Percentiles rank a stretch among this genome's conserved stretches.
Conservation (phyloP, 2,113 vertebrate species). For the Fulmarus glacialis region DNA sequence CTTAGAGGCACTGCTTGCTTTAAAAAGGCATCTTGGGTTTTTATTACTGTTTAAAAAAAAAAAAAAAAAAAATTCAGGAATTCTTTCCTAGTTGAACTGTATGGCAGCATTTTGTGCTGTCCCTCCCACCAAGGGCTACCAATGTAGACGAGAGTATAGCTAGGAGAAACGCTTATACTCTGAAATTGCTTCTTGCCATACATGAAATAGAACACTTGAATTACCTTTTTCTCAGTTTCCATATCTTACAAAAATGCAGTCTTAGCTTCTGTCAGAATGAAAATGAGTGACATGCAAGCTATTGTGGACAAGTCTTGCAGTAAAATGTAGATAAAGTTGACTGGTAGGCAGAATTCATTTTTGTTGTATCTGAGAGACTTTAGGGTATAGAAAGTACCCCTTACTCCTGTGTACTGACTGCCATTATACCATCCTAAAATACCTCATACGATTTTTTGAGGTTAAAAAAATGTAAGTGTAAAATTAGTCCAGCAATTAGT, state of each 20-base stretch:
- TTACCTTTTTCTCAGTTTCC: not conserved
- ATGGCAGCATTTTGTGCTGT: not conserved
- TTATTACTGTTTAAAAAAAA: not conserved
- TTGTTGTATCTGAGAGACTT: not conserved
- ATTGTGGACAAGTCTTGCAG: not conserved
- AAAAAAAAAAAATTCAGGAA: not conserved
- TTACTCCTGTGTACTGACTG: not conserved
- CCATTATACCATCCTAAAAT: not conserved
- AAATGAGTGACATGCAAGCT: not conserved
- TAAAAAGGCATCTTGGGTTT: not conserved
- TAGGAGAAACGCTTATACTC: not conserved
- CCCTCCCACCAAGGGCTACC: accelerated
- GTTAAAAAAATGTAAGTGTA: not conserved
- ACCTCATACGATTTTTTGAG: not conserved
- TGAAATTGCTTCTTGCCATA: not conserved
- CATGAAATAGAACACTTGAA: not conserved
- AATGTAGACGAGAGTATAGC: accelerated
- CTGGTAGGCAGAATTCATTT: not conserved
- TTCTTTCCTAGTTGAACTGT: not conserved
- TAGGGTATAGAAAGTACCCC: not conserved
- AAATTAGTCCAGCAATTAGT: not conserved
- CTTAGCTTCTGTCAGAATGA: not conserved
- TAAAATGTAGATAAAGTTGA: not conserved
- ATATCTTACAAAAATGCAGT: not conserved
- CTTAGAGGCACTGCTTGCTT: not conserved